Conservation (phyloP, 1,140 invertebrate genomes). For the Ylistrum balloti region DNA sequence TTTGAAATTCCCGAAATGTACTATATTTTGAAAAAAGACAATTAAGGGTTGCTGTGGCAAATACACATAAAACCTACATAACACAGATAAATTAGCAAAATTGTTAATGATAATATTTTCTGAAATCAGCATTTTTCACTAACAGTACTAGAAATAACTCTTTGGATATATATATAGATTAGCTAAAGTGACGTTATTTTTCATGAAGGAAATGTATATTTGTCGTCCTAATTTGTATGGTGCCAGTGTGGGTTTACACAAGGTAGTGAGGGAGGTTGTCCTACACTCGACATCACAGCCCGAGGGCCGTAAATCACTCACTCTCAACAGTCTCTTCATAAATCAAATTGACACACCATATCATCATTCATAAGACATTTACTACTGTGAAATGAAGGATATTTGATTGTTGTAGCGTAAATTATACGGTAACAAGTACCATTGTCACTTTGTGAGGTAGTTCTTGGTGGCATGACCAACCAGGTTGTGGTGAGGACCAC, state of each 20-base stretch:
- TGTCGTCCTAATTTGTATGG: not conserved
- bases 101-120: no score
- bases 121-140: no score
- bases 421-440: constrained; percentile 34
- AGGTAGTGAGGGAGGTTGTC: not conserved
- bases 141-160: no score
- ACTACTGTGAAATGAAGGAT: constrained; percentile 38
- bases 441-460: not conserved
- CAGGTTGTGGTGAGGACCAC: not conserved
- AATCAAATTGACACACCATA: constrained; percentile 35
- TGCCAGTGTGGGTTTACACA: not conserved
- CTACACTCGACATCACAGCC: not conserved
- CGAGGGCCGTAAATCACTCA: constrained; percentile 15
- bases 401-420: constrained; percentile 39
- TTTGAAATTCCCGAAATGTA: no score
- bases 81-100: no score
- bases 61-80: no score
- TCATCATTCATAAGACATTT: constrained; percentile 11
- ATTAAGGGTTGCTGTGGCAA: no score
- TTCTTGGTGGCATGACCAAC: not conserved
- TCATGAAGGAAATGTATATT: not conserved
- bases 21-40: no score
- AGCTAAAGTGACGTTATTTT: no score
- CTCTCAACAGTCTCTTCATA: not conserved
- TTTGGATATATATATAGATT: no score